These are phyloP conservation scores for Tipula lateralis DNA, from an alignment of 2,888 invertebrate genomes.

Conservation along the genomic window DNA sequence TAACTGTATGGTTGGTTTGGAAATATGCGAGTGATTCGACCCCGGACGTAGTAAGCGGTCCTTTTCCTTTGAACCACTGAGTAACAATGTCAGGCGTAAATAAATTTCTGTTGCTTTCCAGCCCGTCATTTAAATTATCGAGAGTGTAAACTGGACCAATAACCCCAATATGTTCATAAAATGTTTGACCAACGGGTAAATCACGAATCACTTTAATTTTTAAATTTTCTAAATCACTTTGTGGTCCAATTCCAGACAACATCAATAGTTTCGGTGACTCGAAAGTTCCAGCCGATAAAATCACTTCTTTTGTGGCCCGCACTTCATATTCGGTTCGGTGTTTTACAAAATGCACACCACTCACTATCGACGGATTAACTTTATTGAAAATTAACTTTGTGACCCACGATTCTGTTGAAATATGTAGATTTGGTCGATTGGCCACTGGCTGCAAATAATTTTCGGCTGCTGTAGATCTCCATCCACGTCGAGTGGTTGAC, in stretches of 20 bases:
- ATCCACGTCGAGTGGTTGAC: conserved; percentile 56
- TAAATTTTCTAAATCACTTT: conserved; percentile 45
- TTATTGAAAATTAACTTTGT: conserved; percentile 59
- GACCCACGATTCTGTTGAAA: conserved; percentile 56
- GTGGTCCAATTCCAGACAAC: conserved; percentile 57
- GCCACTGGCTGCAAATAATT: conserved; percentile 58
- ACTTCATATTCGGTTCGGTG: conserved; percentile 50
- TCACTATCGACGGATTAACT: conserved; percentile 53
- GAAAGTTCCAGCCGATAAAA: conserved; percentile 60
- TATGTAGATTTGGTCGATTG: conserved; percentile 54
- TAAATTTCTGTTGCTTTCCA: neutral
- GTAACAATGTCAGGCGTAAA: neutral
- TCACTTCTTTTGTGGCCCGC: conserved; percentile 59
- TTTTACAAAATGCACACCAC: conserved; percentile 60
- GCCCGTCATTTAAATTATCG: conserved; percentile 25
- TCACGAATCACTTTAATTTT: conserved; percentile 48
- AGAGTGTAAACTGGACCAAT: conserved; percentile 42
- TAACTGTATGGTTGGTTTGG: conserved; percentile 55
- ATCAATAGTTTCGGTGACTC: conserved; percentile 59
- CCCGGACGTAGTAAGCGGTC: conserved; percentile 54
- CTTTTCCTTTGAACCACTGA: conserved; percentile 47
- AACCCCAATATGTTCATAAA: conserved; percentile 56
- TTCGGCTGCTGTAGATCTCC: conserved; percentile 61
- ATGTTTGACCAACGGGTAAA: conserved; percentile 52
- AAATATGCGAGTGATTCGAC: conserved; percentile 56